Base-by-base conservation (phyloP, 2,113 vertebrate genomes). In the Mormoops blainvillei region DNA sequence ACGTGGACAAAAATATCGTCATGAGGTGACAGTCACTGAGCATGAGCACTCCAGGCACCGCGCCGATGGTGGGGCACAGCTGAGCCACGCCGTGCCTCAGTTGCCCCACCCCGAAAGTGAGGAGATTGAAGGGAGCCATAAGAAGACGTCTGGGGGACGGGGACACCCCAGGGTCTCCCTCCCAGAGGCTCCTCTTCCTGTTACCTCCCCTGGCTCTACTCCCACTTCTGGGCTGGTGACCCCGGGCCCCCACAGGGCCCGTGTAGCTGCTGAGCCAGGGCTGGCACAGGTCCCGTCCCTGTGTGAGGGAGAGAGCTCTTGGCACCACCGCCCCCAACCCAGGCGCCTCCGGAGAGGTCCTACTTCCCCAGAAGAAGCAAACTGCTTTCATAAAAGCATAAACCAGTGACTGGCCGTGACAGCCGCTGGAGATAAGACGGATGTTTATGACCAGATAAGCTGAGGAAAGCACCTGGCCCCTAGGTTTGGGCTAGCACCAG, bases 331-430 rank as follows among this genome's bases (percentile, higher is more conserved):
- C n/a, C n/a, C n/a, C n/a, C n/a, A n/a, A n/a, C n/a, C 95, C 98
- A 97, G 92, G 96, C 93, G 91, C 1, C 5, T 95, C 18, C 9
- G 45, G 93, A 89, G 92, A 96, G 97, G 84, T 81, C 95, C 81
- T n/a, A 4, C 33, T 4, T 67, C 31, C 67, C 61, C 56, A 0
- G n/a, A 95, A 97, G 97, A 97, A 98, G 98, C 94, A 67, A 92
- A 94, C 95, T 87, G 97, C 54, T 4, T 82, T 70, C 33, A 68
- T 98, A 98, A 98, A 97, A 65, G 82, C 97, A 97, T 98, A 97
- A 98, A 98, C 94, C 97, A 90, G 98, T 97, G 96, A 98, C 98
- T 97, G 98, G 98, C 97, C 91, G 97, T 89, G 98, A 98, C 97
- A 98, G 98, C 97, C 74, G 65, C 80, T 22, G 82, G n/a, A 97